Evolutionary conservation across 2,113 vertebrate genomes (phyloP).

Genomic region (Epinephelus fuscoguttatus): DNA sequence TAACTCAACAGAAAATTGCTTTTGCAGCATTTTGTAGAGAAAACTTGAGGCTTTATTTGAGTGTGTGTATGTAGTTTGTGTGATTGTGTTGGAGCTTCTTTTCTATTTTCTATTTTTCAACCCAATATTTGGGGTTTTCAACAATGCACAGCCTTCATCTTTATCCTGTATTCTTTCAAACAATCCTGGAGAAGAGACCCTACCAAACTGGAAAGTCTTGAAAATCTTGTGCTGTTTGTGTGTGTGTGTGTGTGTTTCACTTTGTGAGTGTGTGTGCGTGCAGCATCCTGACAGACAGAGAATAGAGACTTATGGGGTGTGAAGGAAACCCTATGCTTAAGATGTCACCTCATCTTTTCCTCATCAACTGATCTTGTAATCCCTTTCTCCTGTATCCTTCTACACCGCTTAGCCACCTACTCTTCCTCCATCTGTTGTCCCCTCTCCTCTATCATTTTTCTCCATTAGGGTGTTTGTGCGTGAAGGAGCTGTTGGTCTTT

Average conservation of each 20-base stretch:
- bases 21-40: neutral
- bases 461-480: slow-evolving; percentile 39
- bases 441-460: slow-evolving; percentile 42
- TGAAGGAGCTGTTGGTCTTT: slow-evolving; percentile 61
- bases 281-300: slow-evolving; percentile 4
- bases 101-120: neutral
- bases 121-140: neutral
- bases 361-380: slow-evolving; percentile 38
- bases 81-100: neutral
- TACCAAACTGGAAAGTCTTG: slow-evolving; percentile 2
- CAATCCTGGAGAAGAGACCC: neutral
- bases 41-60: neutral
- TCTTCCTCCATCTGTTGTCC: slow-evolving; percentile 18
- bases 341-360: slow-evolving; percentile 54
- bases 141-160: neutral
- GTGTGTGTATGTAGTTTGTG: neutral
- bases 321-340: slow-evolving; percentile 45
- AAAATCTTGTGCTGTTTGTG: neutral
- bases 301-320: slow-evolving; percentile 51
- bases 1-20: slow-evolving; percentile 7
- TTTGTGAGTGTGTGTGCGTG: neutral
- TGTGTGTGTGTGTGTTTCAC: slow-evolving; percentile 1
- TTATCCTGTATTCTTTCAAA: neutral
- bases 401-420: slow-evolving; percentile 19
- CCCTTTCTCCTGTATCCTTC: slow-evolving; percentile 17